These are phyloP conservation scores for Microcebus tavaratra DNA, from an alignment of 2,113 vertebrate genomes.

Conservation along the genomic window DNA sequence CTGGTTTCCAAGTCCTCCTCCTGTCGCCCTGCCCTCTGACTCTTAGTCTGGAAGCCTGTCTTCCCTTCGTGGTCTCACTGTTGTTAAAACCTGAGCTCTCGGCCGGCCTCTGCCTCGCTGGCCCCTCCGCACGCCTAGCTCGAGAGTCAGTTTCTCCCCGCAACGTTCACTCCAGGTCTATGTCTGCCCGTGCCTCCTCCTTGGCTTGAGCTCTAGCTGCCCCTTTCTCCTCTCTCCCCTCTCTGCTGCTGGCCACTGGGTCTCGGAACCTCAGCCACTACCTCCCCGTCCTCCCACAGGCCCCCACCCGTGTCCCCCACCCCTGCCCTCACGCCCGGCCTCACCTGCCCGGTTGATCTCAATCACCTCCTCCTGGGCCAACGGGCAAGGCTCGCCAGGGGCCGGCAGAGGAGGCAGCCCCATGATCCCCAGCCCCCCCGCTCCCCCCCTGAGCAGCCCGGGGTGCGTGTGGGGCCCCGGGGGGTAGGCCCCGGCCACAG, in stretches of 20 bases:
- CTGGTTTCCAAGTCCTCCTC: not conserved
- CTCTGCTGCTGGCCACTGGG: not conserved
- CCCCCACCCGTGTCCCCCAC: not conserved
- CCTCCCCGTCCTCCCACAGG: not conserved
- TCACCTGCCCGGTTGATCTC: conserved; percentile 91
- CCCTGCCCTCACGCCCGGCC: not conserved
- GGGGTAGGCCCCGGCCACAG: conserved; percentile 89
- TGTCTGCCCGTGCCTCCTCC: not conserved
- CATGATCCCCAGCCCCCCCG: conserved; percentile 87
- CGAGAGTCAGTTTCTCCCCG: not conserved
- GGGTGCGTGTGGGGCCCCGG: conserved; percentile 75
- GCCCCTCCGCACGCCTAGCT: not conserved
- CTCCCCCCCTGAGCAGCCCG: conserved; percentile 83
- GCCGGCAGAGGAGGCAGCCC: conserved; percentile 80
- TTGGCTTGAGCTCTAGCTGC: not conserved
- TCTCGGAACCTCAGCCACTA: not conserved
- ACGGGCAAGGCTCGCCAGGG: conserved; percentile 89
- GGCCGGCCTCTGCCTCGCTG: accelerated
- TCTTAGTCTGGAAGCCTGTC: not conserved
- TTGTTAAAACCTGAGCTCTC: not conserved
- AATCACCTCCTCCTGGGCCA: conserved; percentile 96
- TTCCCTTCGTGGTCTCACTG: not conserved
- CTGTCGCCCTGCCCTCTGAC: not conserved
- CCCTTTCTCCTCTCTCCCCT: not conserved
- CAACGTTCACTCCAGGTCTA: accelerated